phyloP scores from a whole-genome alignment of 64 coral and sea anemone species.

The Actinia equina region DNA sequence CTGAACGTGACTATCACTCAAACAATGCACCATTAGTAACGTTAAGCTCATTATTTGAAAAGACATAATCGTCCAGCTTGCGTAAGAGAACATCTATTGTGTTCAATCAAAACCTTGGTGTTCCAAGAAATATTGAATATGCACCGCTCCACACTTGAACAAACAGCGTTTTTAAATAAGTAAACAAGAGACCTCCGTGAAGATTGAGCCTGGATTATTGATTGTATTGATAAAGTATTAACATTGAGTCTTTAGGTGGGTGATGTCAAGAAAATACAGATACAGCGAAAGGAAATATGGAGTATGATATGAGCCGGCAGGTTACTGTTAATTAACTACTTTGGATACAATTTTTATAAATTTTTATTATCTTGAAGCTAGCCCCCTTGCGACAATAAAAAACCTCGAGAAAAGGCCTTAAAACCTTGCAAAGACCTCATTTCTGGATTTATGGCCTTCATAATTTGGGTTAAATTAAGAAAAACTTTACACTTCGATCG shows the following conservation, averaged over 20 bases:
- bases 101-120: neutral
- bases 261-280: neutral
- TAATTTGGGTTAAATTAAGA: neutral
- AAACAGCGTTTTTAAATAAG: neutral
- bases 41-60: neutral
- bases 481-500: neutral
- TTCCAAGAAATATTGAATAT: neutral
- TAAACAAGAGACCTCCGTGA: neutral
- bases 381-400: neutral
- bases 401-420: neutral
- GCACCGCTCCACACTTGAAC: neutral
- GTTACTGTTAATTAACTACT: neutral
- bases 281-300: slow-evolving; percentile 1
- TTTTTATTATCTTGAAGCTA: neutral
- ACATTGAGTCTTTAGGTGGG: neutral
- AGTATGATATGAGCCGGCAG: neutral
- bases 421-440: neutral
- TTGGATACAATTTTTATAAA: neutral
- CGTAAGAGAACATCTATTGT: neutral
- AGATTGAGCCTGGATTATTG: neutral
- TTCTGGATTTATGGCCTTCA: neutral
- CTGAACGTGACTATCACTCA: neutral
- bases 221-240: neutral
- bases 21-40: neutral
- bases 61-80: neutral